Evolutionary conservation across 1,140 invertebrate genomes (phyloP).

Genomic region (Sogatella furcifera): DNA sequence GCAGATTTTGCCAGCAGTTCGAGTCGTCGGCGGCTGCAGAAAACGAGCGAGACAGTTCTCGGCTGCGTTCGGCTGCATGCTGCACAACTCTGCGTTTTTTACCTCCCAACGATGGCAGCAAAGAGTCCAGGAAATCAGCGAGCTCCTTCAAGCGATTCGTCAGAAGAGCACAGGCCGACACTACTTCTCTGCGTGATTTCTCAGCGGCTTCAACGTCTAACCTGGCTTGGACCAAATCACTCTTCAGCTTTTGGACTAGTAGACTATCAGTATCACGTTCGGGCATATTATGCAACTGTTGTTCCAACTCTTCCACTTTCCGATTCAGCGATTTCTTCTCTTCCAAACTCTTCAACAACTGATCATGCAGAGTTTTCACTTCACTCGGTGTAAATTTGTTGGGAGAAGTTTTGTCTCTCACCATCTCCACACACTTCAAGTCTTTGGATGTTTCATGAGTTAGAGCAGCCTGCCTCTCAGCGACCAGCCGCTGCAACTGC

Average conservation of each 20-base stretch:
- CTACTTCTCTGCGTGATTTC: slow-evolving; percentile 44
- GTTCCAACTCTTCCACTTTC: slow-evolving; percentile 26
- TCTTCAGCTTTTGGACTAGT: slow-evolving; percentile 18
- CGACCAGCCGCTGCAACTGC: slow-evolving; percentile 25
- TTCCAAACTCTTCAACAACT: slow-evolving; percentile 24
- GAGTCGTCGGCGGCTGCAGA: slow-evolving; percentile 15
- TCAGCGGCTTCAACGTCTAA: slow-evolving; percentile 34
- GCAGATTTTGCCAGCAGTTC: slow-evolving; percentile 5
- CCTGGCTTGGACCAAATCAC: slow-evolving; percentile 27
- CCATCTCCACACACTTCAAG: background rate
- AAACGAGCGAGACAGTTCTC: slow-evolving; percentile 38
- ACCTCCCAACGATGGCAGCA: slow-evolving; percentile 38
- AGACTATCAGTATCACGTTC: slow-evolving; percentile 18
- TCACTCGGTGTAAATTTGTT: slow-evolving; percentile 12
- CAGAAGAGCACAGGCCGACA: slow-evolving; percentile 49
- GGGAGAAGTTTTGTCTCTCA: background rate
- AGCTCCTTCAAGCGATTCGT: slow-evolving; percentile 54
- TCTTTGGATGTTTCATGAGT: slow-evolving; percentile 30
- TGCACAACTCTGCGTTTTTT: slow-evolving; percentile 38
- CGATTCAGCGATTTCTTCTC: slow-evolving; percentile 21
- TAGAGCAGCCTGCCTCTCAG: slow-evolving; percentile 29
- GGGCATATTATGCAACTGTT: slow-evolving; percentile 27
- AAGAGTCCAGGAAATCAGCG: slow-evolving; percentile 55
- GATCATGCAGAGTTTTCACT: slow-evolving; percentile 22
- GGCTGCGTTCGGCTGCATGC: slow-evolving; percentile 41